These are phyloP conservation scores for Heliconius ismenius DNA, from an alignment of 2,888 invertebrate genomes.

Conservation along the genomic window DNA sequence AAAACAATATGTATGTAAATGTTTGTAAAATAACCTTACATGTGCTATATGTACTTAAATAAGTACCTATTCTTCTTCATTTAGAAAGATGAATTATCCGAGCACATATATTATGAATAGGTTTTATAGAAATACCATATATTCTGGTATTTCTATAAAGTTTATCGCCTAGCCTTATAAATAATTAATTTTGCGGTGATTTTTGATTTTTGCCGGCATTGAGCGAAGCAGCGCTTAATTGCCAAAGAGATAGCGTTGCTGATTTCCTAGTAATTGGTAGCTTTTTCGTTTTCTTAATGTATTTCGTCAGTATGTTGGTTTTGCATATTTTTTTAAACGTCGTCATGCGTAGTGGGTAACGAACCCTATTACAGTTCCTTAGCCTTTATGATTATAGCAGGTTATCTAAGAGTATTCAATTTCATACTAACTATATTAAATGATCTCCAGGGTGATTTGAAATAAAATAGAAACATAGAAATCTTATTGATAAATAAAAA, in stretches of 20 bases:
- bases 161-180: background rate
- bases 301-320: background rate
- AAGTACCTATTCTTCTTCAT: background rate
- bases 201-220: conserved; percentile 20
- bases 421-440: background rate
- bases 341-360: background rate
- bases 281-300: conserved; percentile 9
- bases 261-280: conserved; percentile 21
- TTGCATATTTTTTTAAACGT: background rate
- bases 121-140: too few relatives aligned
- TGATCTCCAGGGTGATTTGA: background rate
- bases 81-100: background rate
- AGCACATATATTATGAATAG: background rate
- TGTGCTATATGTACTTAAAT: background rate
- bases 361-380: background rate
- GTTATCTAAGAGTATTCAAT: background rate
- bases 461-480: background rate
- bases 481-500: background rate
- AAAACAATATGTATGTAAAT: conserved; percentile 25
- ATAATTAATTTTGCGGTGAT: conserved; percentile 14
- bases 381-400: background rate
- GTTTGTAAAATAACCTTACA: background rate
- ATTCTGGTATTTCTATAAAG: background rate
- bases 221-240: conserved; percentile 9
- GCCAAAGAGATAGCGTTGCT: conserved; percentile 18